Percentiles rank a stretch among this genome's conserved stretches.
These are phyloP conservation scores for Limonius californicus DNA, from an alignment of 1,140 invertebrate species.

Conservation along the genomic window DNA sequence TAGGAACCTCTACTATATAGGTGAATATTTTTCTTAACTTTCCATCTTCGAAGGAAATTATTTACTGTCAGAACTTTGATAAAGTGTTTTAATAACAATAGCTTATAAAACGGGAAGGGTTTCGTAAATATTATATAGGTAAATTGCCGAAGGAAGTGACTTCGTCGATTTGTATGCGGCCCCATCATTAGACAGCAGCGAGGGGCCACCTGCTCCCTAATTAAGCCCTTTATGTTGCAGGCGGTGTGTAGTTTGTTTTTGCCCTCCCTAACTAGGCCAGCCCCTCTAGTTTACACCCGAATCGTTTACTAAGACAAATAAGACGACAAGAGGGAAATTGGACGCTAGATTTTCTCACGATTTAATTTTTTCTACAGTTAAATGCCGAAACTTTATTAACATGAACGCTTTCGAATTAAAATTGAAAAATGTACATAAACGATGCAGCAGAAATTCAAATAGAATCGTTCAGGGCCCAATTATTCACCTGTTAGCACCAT, in stretches of 20 bases:
- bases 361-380: too few relatives aligned
- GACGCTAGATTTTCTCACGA: not conserved
- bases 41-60: too few relatives aligned
- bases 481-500: not conserved
- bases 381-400: not conserved
- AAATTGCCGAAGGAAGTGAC: not conserved
- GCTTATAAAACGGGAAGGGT: too few relatives aligned
- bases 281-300: conserved; percentile 3
- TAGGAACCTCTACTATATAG: too few relatives aligned
- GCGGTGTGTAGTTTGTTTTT: conserved; percentile 24
- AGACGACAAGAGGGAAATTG: conserved; percentile 13
- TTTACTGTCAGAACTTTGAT: too few relatives aligned
- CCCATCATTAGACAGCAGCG: not conserved
- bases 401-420: not conserved
- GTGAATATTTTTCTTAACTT: too few relatives aligned
- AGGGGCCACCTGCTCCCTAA: conserved; percentile 22
- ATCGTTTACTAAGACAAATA: conserved; percentile 23
- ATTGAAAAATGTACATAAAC: too few relatives aligned
- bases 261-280: conserved; percentile 22
- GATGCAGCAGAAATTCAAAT: not conserved
- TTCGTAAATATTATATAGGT: too few relatives aligned
- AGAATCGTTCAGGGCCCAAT: not conserved
- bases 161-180: conserved; percentile 6
- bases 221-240: conserved; percentile 18
- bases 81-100: too few relatives aligned